Evolutionary conservation across 2,888 invertebrate genomes (phyloP).

Genomic region (Auanema sp.): DNA sequence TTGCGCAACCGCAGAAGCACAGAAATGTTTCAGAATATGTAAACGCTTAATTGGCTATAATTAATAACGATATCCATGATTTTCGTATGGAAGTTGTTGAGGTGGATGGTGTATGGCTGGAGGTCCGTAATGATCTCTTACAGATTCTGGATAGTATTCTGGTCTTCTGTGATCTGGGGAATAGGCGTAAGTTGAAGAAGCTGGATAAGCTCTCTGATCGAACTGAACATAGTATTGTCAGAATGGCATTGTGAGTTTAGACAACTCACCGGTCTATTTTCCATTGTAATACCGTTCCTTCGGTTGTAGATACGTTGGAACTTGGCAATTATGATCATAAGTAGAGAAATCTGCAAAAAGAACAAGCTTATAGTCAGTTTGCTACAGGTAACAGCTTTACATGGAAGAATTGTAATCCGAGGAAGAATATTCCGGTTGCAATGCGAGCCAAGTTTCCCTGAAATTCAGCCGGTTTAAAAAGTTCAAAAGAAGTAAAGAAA

Average conservation of each 20-base stretch:
- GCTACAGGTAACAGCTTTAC: conserved; percentile 34
- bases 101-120: not conserved
- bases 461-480: conserved; percentile 20
- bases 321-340: conserved; percentile 62
- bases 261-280: conserved; percentile 6
- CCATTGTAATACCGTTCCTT: conserved; percentile 41
- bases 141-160: conserved; percentile 16
- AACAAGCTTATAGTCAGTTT: not conserved
- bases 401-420: conserved; percentile 63
- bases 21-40: too few relatives aligned
- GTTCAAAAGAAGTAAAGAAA: too few relatives aligned
- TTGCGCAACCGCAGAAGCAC: too few relatives aligned
- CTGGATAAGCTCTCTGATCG: conserved; percentile 17
- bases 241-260: not conserved
- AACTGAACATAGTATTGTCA: conserved; percentile 11
- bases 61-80: conserved; percentile 17
- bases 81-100: conserved; percentile 12
- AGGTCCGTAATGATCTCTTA: conserved; percentile 16
- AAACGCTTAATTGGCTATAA: not conserved
- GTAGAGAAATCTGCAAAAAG: conserved; percentile 57
- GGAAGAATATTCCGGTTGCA: conserved; percentile 64
- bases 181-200: conserved; percentile 22
- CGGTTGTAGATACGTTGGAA: conserved; percentile 62
- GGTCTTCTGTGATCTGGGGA: conserved; percentile 17
- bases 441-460: conserved; percentile 60